Evolutionary conservation across 2,113 vertebrate species (phyloP).

Genomic region (Festucalex cinctus): DNA sequence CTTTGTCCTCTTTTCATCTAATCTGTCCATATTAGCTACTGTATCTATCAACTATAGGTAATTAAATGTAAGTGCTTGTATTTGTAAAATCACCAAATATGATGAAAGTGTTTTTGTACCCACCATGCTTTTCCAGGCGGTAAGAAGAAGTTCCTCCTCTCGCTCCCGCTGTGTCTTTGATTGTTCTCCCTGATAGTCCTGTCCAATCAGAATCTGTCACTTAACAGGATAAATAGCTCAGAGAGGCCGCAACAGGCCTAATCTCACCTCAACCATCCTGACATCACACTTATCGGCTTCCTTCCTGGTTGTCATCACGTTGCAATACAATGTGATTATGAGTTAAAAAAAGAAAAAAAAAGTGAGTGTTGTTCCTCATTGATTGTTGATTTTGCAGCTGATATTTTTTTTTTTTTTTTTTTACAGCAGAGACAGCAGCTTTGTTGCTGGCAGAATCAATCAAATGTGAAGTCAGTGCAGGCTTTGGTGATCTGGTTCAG

Average conservation of each 20-base stretch:
- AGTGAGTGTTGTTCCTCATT: constrained; percentile 2
- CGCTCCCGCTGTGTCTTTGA: constrained; percentile 65
- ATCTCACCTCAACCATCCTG: constrained; percentile 71
- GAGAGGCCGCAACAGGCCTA: background rate
- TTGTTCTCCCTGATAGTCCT: constrained; percentile 66
- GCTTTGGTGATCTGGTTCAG: constrained; percentile 38
- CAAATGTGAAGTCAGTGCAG: constrained; percentile 48
- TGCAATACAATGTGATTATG: constrained; percentile 2
- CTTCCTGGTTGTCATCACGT: constrained; percentile 67
- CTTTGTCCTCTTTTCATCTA: no score
- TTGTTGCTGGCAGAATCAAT: constrained; percentile 46
- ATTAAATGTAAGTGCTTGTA: background rate
- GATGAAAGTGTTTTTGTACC: constrained; percentile 26
- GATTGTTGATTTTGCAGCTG: constrained; percentile 22
- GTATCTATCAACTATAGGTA: background rate
- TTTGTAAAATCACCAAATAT: background rate
- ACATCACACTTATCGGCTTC: constrained; percentile 64
- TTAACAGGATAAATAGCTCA: background rate
- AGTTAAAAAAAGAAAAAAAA: background rate
- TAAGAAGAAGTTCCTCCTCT: constrained; percentile 77
- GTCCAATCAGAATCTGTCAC: constrained; percentile 6
- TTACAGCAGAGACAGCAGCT: constrained; percentile 27
- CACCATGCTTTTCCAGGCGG: constrained; percentile 81
- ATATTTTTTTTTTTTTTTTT: constrained; percentile 1
- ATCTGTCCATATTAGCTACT: no score